These are phyloP conservation scores for Anastrepha obliqua DNA, from an alignment of 1,140 invertebrate species.

Conservation along the genomic window DNA sequence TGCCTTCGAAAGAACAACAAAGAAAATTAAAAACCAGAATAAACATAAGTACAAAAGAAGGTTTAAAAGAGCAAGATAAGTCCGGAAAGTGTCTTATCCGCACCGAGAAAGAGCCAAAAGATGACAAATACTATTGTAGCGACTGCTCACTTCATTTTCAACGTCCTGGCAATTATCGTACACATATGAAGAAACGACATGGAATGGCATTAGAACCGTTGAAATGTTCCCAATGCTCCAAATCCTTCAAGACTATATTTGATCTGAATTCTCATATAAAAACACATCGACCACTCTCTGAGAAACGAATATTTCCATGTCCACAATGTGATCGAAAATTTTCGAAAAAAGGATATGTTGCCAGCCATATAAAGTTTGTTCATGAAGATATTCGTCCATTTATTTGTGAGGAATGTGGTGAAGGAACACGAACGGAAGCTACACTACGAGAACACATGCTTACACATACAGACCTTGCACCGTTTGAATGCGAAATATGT, in stretches of 20 bases:
- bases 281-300: constrained; percentile 57
- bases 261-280: constrained; percentile 52
- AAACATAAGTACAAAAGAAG: neutral
- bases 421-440: constrained; percentile 74
- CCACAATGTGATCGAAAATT: constrained; percentile 68
- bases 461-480: constrained; percentile 75
- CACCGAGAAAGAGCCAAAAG: too few relatives aligned
- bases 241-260: constrained; percentile 55
- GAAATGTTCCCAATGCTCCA: constrained; percentile 67
- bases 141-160: too few relatives aligned
- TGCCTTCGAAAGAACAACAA: too few relatives aligned
- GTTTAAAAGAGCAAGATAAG: neutral
- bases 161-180: too few relatives aligned
- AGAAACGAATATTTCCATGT: constrained; percentile 64
- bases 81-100: too few relatives aligned
- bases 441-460: constrained; percentile 75
- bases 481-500: constrained; percentile 75
- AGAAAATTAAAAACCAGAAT: too few relatives aligned
- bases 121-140: too few relatives aligned
- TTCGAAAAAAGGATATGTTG: constrained; percentile 63
- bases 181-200: too few relatives aligned
- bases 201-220: too few relatives aligned
- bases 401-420: constrained; percentile 75
- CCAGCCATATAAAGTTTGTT: constrained; percentile 71
- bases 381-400: constrained; percentile 75